These are phyloP conservation scores for Habrosyne pyritoides DNA, from an alignment of 2,888 invertebrate species.

Conservation along the genomic window DNA sequence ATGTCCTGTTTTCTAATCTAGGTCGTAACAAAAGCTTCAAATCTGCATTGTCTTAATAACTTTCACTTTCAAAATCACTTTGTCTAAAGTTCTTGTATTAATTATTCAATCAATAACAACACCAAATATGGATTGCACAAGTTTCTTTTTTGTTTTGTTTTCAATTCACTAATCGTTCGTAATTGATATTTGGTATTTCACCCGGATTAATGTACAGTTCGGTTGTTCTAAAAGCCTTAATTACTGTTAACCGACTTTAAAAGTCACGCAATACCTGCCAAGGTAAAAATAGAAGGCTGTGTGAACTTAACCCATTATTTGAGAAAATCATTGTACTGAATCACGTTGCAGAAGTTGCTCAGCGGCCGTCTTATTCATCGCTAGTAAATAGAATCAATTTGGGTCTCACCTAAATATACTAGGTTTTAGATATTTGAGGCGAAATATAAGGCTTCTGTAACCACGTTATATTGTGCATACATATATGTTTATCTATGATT, in stretches of 20 bases:
- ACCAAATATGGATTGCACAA: not conserved
- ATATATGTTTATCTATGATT: too few species aligned
- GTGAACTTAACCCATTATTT: constrained; percentile 54
- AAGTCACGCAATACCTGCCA: constrained; percentile 58
- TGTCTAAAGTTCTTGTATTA: not conserved
- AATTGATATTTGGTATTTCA: constrained; percentile 27
- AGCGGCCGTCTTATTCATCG: constrained; percentile 20
- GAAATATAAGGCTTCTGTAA: too few species aligned
- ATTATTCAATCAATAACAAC: constrained; percentile 1
- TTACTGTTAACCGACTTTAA: constrained; percentile 47
- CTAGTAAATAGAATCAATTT: constrained; percentile 22
- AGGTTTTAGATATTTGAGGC: not conserved
- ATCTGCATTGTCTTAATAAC: not conserved
- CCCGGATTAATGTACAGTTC: constrained; percentile 35
- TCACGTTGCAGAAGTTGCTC: constrained; percentile 25
- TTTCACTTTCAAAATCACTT: not conserved
- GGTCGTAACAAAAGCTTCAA: not conserved
- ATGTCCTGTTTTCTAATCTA: not conserved
- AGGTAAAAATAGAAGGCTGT: constrained; percentile 60
- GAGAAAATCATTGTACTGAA: constrained; percentile 34
- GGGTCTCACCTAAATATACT: not conserved
- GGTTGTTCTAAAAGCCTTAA: constrained; percentile 59
- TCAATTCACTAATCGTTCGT: not conserved
- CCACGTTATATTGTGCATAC: too few species aligned
- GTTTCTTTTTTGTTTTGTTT: constrained; percentile 1